Base-by-base conservation (phyloP, 2,113 vertebrate species). In the Poecile atricapillus region DNA sequence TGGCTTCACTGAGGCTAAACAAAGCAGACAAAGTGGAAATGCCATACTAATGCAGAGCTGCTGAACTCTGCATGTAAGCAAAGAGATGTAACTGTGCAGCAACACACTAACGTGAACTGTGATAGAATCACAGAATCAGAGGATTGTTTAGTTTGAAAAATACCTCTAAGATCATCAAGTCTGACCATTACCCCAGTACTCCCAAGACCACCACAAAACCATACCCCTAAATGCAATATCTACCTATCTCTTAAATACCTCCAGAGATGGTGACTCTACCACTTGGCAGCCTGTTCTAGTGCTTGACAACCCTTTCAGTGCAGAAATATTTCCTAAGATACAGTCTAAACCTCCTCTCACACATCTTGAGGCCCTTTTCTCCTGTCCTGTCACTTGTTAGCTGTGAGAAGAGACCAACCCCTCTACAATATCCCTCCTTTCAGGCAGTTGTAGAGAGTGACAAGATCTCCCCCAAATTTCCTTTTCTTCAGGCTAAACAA, bases 391-490 rank as follows among this genome's bases (percentile, higher is more conserved):
- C 11, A 1, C 16, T 16, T 63, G 9, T 33, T 14, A 47, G 30
- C 21, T 47, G 33, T 28, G 21, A 58, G 12, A 70, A 52, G 62
- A 46, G n/a, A 63, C 18, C 0, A 0, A 43, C 3, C 22, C 15
- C 63, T 31, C 9, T 13, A 37, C 31, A 15, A 15, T 9, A 56
- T 7, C 33, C 19, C 13, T 53, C 16, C 27, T 49, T 71, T 60
- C 20, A 81, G 63, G 31, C 8, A 53, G 22, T 1, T 70, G 19
- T 11, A 76, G 30, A 70, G 5, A 43, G 22, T 0, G 0, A 9
- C 11, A 37, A 59, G 13, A 27, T 49, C 27, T 56, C 9, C 39
- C 13, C 16, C 3, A 3, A 46, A 50, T 2, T 9, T 69, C 67
- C 25, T n/a, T 9, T 58, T 39, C 7, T 37, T 30, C 46, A 37